A percentile compares a stretch with the other conserved stretches of the same genome.
phyloP scores from a whole-genome alignment of 2,888 invertebrate genomes.

The Andrena bucephala region DNA sequence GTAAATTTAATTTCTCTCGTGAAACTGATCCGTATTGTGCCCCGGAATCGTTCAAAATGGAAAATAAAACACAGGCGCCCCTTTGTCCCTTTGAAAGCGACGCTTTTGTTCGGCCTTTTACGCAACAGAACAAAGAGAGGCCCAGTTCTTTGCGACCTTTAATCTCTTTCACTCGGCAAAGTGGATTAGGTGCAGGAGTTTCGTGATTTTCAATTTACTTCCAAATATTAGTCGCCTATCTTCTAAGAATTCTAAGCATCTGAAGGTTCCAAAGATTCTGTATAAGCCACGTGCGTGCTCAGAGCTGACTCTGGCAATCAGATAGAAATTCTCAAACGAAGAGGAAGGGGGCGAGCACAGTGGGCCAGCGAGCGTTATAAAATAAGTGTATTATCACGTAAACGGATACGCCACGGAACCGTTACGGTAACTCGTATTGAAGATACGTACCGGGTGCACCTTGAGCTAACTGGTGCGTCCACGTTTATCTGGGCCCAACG shows the following conservation, averaged over 20 bases:
- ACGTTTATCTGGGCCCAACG: constrained; percentile 45
- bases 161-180: constrained; percentile 39
- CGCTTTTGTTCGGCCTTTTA: constrained; percentile 48
- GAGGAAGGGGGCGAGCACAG: constrained; percentile 34
- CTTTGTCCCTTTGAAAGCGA: constrained; percentile 42
- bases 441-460: constrained; percentile 55
- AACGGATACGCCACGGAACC: constrained; percentile 74
- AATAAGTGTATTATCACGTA: constrained; percentile 71
- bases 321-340: constrained; percentile 26
- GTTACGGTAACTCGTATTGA: constrained; percentile 68
- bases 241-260: neutral
- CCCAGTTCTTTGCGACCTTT: constrained; percentile 49
- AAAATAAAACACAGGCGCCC: constrained; percentile 43
- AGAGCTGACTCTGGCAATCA: neutral
- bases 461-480: constrained; percentile 46
- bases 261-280: no score
- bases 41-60: constrained; percentile 9
- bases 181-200: constrained; percentile 44
- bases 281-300: neutral
- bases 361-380: constrained; percentile 50
- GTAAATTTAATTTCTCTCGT: neutral
- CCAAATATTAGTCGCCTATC: constrained; percentile 22
- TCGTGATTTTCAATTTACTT: constrained; percentile 26
- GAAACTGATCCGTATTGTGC: constrained; percentile 18
- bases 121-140: constrained; percentile 42